These are phyloP conservation scores for Onychorhynchus coronatus DNA, from an alignment of 2,113 vertebrate genomes.

Conservation along the genomic window DNA sequence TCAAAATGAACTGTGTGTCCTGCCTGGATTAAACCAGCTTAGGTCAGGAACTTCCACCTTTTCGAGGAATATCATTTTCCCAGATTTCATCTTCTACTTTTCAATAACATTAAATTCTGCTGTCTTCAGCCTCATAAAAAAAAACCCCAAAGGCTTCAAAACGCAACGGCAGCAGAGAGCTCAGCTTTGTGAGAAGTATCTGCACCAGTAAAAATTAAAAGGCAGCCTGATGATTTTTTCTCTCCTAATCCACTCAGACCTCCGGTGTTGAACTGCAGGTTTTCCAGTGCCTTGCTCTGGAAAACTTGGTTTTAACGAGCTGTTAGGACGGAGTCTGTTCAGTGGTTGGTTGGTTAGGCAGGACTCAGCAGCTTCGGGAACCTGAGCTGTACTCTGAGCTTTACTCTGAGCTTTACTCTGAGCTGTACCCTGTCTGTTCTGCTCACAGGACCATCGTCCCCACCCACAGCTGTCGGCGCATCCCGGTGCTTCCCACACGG, in stretches of 20 bases:
- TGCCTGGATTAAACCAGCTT: background rate
- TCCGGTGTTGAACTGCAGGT: background rate
- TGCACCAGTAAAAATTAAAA: background rate
- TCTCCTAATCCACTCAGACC: background rate
- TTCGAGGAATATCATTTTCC: background rate
- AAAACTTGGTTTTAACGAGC: background rate
- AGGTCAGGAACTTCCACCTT: background rate
- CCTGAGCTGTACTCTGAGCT: background rate
- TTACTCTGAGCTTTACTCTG: background rate
- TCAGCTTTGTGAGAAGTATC: background rate
- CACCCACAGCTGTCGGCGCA: fast-evolving
- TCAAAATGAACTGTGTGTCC: background rate
- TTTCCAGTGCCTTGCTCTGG: background rate
- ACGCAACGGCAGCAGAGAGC: background rate
- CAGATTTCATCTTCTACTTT: background rate
- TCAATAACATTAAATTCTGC: background rate
- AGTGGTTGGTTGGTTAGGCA: conserved; percentile 66
- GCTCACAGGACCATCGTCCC: background rate
- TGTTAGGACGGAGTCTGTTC: conserved; percentile 41
- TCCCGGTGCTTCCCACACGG: fast-evolving
- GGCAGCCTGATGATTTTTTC: background rate
- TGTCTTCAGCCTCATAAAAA: background rate
- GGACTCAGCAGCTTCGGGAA: conserved; percentile 66
- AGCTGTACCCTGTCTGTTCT: background rate
- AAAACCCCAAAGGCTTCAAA: background rate